A percentile compares a stretch with the other conserved stretches of the same genome.
phyloP scores from a whole-genome alignment of 1,140 invertebrate genomes.

The Cydia splendana region DNA sequence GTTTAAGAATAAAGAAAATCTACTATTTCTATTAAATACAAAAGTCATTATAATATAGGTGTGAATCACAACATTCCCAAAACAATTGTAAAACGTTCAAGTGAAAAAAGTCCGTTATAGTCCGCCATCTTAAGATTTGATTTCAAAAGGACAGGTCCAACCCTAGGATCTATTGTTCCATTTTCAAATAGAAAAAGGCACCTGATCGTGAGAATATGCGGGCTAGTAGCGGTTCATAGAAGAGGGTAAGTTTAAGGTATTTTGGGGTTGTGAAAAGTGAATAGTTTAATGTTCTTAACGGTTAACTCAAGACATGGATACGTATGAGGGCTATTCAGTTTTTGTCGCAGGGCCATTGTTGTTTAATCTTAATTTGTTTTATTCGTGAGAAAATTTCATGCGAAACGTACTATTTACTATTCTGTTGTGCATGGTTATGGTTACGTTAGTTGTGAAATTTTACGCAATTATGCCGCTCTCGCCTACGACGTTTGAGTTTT shows the following conservation, averaged over 20 bases:
- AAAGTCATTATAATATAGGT: constrained; percentile 16
- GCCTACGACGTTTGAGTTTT: neutral
- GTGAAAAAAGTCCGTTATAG: constrained; percentile 27
- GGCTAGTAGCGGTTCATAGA: constrained; percentile 40
- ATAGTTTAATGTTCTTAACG: constrained; percentile 54
- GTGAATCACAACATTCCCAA: constrained; percentile 19
- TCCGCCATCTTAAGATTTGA: constrained; percentile 39
- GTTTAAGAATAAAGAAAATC: too few species aligned
- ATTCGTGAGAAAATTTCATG: constrained; percentile 25
- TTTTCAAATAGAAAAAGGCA: constrained; percentile 48
- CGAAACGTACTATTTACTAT: constrained; percentile 5
- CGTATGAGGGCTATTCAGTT: constrained; percentile 34
- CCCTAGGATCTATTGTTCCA: constrained; percentile 39
- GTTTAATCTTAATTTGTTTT: constrained; percentile 37
- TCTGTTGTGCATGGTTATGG: neutral
- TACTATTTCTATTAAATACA: neutral
- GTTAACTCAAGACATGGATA: constrained; percentile 41
- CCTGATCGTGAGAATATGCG: constrained; percentile 61
- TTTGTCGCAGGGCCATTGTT: constrained; percentile 37
- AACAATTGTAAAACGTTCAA: constrained; percentile 12
- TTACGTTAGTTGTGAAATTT: neutral
- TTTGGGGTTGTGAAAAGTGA: constrained; percentile 40
- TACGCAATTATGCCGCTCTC: neutral
- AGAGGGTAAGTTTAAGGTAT: constrained; percentile 39
- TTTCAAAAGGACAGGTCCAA: constrained; percentile 46